These are phyloP conservation scores for Apamea anceps DNA, from an alignment of 2,888 invertebrate species.

Conservation along the genomic window DNA sequence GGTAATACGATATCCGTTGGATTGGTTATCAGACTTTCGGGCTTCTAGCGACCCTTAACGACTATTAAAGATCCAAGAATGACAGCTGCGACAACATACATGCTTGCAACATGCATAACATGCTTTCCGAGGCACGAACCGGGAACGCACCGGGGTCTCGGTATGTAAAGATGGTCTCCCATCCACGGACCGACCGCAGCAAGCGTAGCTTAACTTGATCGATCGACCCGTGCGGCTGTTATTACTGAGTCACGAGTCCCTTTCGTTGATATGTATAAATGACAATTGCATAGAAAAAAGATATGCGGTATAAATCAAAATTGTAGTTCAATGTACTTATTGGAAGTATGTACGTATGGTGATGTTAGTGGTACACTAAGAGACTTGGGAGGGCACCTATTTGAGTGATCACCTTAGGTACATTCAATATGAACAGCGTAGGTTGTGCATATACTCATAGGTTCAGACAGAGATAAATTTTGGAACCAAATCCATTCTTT, in stretches of 20 bases:
- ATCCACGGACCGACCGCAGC: too few relatives aligned
- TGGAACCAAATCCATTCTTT: not conserved
- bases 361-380: not conserved
- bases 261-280: not conserved
- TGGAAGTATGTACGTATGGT: not conserved
- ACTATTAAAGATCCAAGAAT: too few relatives aligned
- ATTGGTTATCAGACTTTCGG: not conserved
- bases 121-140: too few relatives aligned
- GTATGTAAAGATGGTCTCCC: too few relatives aligned
- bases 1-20: not conserved
- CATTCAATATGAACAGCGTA: not conserved
- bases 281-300: not conserved
- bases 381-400: too few relatives aligned
- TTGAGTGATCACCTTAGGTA: not conserved
- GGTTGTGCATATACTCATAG: not conserved
- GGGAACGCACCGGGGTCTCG: too few relatives aligned
- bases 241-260: too few relatives aligned
- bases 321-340: not conserved
- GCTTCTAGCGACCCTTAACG: not conserved
- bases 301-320: not conserved
- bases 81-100: too few relatives aligned
- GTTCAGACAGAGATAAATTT: conserved; percentile 3
- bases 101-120: too few relatives aligned
- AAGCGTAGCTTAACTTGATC: too few relatives aligned
- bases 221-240: too few relatives aligned